Percentiles rank a stretch among this genome's conserved stretches.
These are phyloP conservation scores for Drosophila mayri DNA, from an alignment of 1,140 invertebrate genomes.

Conservation along the genomic window DNA sequence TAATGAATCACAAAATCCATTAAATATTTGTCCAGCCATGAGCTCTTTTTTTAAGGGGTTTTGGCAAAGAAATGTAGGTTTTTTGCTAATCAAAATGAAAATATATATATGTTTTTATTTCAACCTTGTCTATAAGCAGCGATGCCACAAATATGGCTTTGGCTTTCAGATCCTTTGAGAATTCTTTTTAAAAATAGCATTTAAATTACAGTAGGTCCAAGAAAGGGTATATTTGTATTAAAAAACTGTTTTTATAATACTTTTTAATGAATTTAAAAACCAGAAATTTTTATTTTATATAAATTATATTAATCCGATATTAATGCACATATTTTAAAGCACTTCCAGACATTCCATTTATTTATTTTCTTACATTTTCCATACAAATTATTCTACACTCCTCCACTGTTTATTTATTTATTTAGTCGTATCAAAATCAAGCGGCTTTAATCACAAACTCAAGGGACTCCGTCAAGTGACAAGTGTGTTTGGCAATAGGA, in stretches of 20 bases:
- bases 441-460: slow-evolving; percentile 39
- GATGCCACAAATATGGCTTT: background rate
- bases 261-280: no score
- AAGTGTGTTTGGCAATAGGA: slow-evolving; percentile 27
- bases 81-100: background rate
- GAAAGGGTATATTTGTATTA: no score
- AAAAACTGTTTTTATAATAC: no score
- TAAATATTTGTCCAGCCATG: slow-evolving; percentile 14
- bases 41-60: background rate
- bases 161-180: no score
- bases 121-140: background rate
- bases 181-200: no score
- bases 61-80: background rate
- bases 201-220: no score
- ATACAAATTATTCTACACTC: background rate
- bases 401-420: slow-evolving; percentile 28
- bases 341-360: background rate
- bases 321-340: no score
- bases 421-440: slow-evolving; percentile 25
- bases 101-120: background rate
- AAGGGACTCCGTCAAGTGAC: slow-evolving; percentile 28
- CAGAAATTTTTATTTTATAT: no score
- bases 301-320: no score
- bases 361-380: background rate
- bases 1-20: slow-evolving; percentile 14